These are phyloP conservation scores for Luehdorfia chinensis DNA, from an alignment of 1,140 invertebrate genomes.

Conservation along the genomic window DNA sequence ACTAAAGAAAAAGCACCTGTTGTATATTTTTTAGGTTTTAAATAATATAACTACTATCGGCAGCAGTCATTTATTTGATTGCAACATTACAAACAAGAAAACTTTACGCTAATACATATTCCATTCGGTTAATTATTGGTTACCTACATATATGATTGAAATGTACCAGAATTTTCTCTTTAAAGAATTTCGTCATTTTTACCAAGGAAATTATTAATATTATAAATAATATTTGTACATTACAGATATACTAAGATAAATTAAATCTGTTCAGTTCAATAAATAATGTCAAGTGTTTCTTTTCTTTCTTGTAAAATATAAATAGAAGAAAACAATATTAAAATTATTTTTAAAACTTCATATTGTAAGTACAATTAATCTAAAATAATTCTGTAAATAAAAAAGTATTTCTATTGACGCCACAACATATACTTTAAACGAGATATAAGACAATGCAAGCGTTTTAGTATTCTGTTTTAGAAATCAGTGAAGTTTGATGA, in stretches of 20 bases:
- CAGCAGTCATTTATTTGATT: slow-evolving; percentile 14
- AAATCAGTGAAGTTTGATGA: too few relatives aligned
- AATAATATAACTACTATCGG: slow-evolving; percentile 6
- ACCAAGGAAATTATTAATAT: too few relatives aligned
- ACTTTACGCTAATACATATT: slow-evolving; percentile 7
- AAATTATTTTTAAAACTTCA: background rate
- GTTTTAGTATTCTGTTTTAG: slow-evolving; percentile 1
- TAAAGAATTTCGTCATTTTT: too few relatives aligned
- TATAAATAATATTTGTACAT: background rate
- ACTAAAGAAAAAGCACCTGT: too few relatives aligned
- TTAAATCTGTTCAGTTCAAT: too few relatives aligned
- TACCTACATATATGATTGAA: background rate
- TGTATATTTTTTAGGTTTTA: background rate
- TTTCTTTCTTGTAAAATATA: slow-evolving; percentile 38
- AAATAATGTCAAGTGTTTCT: slow-evolving; percentile 1
- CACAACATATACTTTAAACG: background rate
- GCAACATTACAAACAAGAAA: slow-evolving; percentile 15
- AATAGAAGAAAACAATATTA: slow-evolving; percentile 23
- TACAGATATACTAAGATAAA: too few relatives aligned
- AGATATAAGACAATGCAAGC: slow-evolving; percentile 8
- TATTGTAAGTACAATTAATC: background rate
- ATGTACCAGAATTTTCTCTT: too few relatives aligned
- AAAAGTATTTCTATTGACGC: background rate
- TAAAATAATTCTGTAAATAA: background rate
- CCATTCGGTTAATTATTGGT: background rate